Conservation (phyloP, 1,140 invertebrate genomes). For the Stegodyphus dumicola region DNA sequence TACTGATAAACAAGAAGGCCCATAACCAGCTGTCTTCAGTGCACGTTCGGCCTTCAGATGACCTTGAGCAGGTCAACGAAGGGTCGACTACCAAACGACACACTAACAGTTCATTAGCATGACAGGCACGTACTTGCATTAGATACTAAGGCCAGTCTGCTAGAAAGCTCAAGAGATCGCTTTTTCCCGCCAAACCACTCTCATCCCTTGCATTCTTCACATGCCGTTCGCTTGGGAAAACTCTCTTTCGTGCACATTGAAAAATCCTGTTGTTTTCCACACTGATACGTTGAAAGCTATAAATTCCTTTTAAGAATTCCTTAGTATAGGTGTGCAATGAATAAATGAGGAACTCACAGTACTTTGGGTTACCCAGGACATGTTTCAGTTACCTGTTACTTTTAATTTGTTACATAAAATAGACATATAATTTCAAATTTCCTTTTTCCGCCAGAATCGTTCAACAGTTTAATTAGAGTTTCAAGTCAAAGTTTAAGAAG, state of each 20-base stretch:
- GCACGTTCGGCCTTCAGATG: slow-evolving; percentile 57
- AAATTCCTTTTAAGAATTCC: neutral
- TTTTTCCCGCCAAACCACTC: slow-evolving; percentile 35
- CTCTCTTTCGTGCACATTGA: slow-evolving; percentile 17
- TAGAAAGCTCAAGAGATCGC: slow-evolving; percentile 22
- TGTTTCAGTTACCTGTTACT: too few relatives aligned
- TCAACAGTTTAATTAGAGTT: too few relatives aligned
- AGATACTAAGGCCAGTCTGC: slow-evolving; percentile 28
- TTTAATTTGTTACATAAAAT: too few relatives aligned
- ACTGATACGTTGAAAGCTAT: neutral
- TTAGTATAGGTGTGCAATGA: too few relatives aligned
- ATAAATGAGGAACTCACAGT: too few relatives aligned
- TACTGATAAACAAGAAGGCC: slow-evolving; percentile 23
- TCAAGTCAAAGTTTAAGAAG: too few relatives aligned
- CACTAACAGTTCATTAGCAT: slow-evolving; percentile 57
- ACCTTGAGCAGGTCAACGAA: slow-evolving; percentile 48
- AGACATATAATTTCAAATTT: too few relatives aligned
- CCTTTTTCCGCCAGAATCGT: too few relatives aligned
- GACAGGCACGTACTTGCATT: slow-evolving; percentile 32
- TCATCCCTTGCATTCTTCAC: slow-evolving; percentile 34
- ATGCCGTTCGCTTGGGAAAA: slow-evolving; percentile 41
- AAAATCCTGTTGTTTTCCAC: slow-evolving; percentile 20
- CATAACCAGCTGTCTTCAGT: slow-evolving; percentile 38
- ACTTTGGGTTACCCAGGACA: too few relatives aligned
- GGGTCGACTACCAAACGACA: slow-evolving; percentile 35